A percentile compares a stretch with the other conserved stretches of the same genome.
These are phyloP conservation scores for Chaetorhynchus papuensis DNA, from an alignment of 2,113 vertebrate genomes.

Conservation along the genomic window DNA sequence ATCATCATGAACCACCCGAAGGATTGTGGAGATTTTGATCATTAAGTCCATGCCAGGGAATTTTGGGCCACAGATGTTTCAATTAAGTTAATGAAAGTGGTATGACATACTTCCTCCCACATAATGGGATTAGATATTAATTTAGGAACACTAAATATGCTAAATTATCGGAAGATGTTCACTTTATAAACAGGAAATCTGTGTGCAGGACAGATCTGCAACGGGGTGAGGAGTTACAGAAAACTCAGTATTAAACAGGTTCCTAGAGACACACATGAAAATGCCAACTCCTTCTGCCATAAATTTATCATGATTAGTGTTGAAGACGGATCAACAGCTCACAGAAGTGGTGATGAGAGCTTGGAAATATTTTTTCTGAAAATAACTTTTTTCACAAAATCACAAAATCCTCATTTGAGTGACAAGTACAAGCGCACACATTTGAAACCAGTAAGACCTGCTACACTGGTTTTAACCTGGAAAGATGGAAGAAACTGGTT, in stretches of 20 bases:
- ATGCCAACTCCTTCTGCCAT: not conserved
- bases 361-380: not conserved
- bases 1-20: not conserved
- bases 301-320: not conserved
- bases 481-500: not conserved
- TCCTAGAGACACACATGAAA: not conserved
- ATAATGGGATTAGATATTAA: not conserved
- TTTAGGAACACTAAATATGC: not conserved
- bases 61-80: not conserved
- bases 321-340: not conserved
- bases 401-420: not conserved
- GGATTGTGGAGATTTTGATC: not conserved
- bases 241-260: not conserved
- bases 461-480: not conserved
- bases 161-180: not conserved
- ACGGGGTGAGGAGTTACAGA: not conserved
- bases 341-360: not conserved
- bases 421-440: not conserved
- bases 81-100: conserved; percentile 2
- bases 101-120: conserved; percentile 7
- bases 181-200: not conserved
- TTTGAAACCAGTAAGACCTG: not conserved
- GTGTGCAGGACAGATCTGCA: not conserved
- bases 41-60: not conserved
- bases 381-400: not conserved